Percentiles rank a stretch among this genome's conserved stretches.
These are phyloP conservation scores for Catocala sponsa DNA, from an alignment of 2,888 invertebrate species.

Conservation along the genomic window DNA sequence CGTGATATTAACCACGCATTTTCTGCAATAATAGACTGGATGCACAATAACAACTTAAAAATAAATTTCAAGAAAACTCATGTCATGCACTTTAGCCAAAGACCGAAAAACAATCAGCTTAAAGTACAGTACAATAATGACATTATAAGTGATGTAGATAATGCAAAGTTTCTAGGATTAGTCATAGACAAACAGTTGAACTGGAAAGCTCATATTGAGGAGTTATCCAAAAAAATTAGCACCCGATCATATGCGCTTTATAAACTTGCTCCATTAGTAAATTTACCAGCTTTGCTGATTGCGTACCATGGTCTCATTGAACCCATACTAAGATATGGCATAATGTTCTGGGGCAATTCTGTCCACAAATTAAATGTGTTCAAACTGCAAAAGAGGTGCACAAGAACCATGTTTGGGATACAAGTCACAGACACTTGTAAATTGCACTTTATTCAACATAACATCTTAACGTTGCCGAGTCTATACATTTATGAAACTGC, in stretches of 20 bases:
- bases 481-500: neutral
- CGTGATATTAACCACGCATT: neutral
- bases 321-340: neutral
- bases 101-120: neutral
- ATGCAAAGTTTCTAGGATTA: slow-evolving; percentile 6
- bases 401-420: neutral
- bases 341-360: neutral
- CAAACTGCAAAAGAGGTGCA: neutral
- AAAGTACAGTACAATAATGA: neutral
- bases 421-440: neutral
- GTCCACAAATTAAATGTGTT: neutral
- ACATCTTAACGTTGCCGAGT: neutral
- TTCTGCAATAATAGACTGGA: neutral
- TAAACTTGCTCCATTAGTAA: neutral
- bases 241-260: neutral
- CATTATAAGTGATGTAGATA: neutral
- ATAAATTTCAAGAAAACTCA: slow-evolving; percentile 3
- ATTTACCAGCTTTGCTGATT: neutral
- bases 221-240: slow-evolving; percentile 1
- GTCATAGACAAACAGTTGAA: neutral
- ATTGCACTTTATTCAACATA: neutral
- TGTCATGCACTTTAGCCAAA: slow-evolving; percentile 8
- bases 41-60: slow-evolving; percentile 7
- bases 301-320: slow-evolving; percentile 3
- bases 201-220: slow-evolving; percentile 9